A percentile compares a stretch with the other conserved stretches of the same genome.
Evolutionary conservation across 2,113 vertebrate species (phyloP).

Genomic region (Eptesicus fuscus): DNA sequence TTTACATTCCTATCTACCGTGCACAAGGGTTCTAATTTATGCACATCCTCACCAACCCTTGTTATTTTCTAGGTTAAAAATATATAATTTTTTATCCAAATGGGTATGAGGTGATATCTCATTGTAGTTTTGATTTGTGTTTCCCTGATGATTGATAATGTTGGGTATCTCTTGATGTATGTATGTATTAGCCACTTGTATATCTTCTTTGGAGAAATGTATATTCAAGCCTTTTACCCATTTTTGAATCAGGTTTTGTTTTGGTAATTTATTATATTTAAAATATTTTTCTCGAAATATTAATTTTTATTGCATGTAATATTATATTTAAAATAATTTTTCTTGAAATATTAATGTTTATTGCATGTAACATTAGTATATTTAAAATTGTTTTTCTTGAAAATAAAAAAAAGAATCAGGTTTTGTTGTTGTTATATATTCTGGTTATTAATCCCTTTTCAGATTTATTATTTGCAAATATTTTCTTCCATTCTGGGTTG

Average conservation of each 20-base stretch:
- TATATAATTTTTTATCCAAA: background rate
- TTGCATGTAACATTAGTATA: too few species aligned
- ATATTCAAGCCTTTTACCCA: background rate
- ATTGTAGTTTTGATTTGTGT: background rate
- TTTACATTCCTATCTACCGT: background rate
- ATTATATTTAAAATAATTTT: too few species aligned
- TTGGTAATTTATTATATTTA: too few species aligned
- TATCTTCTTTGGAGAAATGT: constrained; percentile 17
- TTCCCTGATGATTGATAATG: background rate
- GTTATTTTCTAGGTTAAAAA: background rate
- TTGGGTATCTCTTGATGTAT: constrained; percentile 7
- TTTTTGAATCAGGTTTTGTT: background rate
- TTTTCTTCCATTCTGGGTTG: constrained; percentile 30
- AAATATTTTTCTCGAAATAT: too few species aligned
- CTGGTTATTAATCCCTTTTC: background rate
- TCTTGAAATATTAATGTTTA: too few species aligned
- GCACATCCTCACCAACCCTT: background rate
- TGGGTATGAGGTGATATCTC: background rate
- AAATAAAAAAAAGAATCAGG: too few species aligned
- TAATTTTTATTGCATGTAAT: too few species aligned
- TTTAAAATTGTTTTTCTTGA: too few species aligned
- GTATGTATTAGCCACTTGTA: background rate
- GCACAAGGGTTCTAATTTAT: background rate
- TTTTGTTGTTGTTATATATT: background rate
- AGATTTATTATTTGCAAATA: background rate